A percentile compares a stretch with the other conserved stretches of the same genome.
Conservation (phyloP, 2,797 vertebrate genomes). For the Sitta carolinensis region DNA sequence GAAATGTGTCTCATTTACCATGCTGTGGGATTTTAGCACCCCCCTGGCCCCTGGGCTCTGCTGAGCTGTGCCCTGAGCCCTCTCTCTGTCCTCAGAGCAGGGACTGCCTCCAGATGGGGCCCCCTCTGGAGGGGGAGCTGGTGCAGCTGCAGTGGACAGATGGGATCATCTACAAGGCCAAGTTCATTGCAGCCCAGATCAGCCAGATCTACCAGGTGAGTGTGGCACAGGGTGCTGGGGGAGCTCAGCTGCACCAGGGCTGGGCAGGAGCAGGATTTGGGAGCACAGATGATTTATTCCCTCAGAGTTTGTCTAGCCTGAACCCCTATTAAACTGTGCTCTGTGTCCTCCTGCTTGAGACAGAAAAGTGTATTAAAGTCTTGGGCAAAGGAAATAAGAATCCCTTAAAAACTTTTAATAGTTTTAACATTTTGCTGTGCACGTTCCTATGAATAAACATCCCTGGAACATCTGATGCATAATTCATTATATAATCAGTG, state of each 20-base stretch:
- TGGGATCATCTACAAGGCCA: constrained; percentile 84
- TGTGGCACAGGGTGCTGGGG: not conserved
- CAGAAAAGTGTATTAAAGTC: not conserved
- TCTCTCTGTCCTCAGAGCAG: constrained; percentile 81
- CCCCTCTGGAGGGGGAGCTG: constrained; percentile 84
- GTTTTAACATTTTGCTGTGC: constrained; percentile 25
- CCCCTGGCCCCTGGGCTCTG: not conserved
- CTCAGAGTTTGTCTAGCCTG: not conserved
- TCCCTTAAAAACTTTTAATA: constrained; percentile 23
- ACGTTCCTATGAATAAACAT: constrained; percentile 28
- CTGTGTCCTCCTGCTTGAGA: not conserved
- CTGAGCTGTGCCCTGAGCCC: not conserved
- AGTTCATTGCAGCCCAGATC: constrained; percentile 84
- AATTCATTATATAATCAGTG: constrained; percentile 57
- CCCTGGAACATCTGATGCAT: constrained; percentile 29
- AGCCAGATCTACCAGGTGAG: constrained; percentile 91
- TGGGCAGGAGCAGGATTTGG: not conserved
- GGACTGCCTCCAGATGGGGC: constrained; percentile 85
- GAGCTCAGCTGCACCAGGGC: not conserved
- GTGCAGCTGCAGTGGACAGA: constrained; percentile 85
- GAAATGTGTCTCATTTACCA: fast-evolving
- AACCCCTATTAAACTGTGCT: not conserved
- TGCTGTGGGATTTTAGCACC: fast-evolving
- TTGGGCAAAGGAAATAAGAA: constrained; percentile 13
- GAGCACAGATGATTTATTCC: not conserved